Evolutionary conservation across 30 jellyfish, hydroid and myxozoan genomes (phyloP), one percentile per base, ranked within the genome.

Genomic region (Turritopsis rubra): DNA sequence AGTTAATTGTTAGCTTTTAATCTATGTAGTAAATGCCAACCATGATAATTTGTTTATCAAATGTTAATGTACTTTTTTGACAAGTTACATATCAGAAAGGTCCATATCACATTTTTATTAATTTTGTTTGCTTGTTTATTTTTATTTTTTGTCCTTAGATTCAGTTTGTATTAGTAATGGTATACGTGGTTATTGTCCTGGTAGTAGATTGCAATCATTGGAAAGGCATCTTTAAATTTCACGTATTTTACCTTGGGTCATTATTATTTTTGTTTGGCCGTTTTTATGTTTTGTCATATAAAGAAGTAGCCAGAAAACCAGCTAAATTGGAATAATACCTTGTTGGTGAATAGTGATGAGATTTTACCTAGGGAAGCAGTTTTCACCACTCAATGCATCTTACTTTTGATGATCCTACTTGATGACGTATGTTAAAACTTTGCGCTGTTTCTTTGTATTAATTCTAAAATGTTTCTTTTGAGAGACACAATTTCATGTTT

Each of bases 261-360:
- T 26, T 80, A 21, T 65, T 80, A 21, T 80, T 52, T 26, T 80
- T 80, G 53, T 80, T 80, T 26, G 87, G 87, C 41, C 60, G 52
- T 18, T 80, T 80, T 65, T 80, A 80, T 54, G 3, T 31, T 9
- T 3, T 54, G n/a, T 80, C 87, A n/a, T 80, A 80, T 52, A 29
- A 52, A 19, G 23, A 41, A 13, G 60, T 13, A 13, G 60, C 60
- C 13, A 41, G 9, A 41, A 41, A 41, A 41, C 60, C 5, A 41
- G 60, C 5, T 41, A 41, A 41, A 41, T 5, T 13, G 13, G 13
- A 41, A 13, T 41, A 41, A 41, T 41, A 41, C 13, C 13, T 41
- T 3, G 60, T n/a, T n/a, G n/a, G n/a, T n/a, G n/a, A n/a, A n/a
- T n/a, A n/a, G n/a, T n/a, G n/a, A n/a, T n/a, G n/a, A n/a, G n/a